Conservation (phyloP, 2,113 vertebrate genomes). For the Cyanoramphus novaezelandiae region DNA sequence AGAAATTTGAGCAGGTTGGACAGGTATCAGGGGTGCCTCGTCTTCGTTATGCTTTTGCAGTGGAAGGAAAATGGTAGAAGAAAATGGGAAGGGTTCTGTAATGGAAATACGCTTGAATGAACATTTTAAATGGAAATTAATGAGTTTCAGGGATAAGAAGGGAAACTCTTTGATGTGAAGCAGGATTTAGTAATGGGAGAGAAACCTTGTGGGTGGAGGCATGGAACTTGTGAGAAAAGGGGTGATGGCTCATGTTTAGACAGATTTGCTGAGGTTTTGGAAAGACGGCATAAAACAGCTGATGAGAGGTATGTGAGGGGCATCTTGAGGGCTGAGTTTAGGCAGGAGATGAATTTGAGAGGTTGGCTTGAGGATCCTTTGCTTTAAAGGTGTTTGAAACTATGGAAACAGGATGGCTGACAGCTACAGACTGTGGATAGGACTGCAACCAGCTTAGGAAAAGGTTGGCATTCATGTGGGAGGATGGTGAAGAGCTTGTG, state of each 20-base stretch:
- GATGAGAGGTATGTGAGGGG: neutral
- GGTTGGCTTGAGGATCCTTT: neutral
- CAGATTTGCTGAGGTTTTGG: neutral
- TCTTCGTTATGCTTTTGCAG: fast-evolving
- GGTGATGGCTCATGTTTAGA: neutral
- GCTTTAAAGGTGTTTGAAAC: neutral
- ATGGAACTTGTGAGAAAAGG: conserved; percentile 1
- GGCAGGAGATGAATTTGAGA: neutral
- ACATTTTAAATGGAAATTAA: neutral
- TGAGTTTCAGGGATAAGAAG: neutral
- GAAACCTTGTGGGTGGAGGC: neutral
- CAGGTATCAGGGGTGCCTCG: neutral
- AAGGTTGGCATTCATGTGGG: neutral
- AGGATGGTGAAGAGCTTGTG: neutral
- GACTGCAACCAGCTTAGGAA: neutral
- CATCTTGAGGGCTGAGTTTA: neutral
- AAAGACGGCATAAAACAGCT: neutral
- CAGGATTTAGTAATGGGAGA: neutral
- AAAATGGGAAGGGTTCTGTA: neutral
- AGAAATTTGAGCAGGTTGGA: neutral
- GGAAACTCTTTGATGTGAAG: neutral
- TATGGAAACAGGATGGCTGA: neutral
- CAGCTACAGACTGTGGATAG: neutral
- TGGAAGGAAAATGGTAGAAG: neutral
- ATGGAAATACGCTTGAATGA: neutral